These are phyloP conservation scores for Drosophila greeni DNA, from an alignment of 2,888 invertebrate species.

Conservation along the genomic window DNA sequence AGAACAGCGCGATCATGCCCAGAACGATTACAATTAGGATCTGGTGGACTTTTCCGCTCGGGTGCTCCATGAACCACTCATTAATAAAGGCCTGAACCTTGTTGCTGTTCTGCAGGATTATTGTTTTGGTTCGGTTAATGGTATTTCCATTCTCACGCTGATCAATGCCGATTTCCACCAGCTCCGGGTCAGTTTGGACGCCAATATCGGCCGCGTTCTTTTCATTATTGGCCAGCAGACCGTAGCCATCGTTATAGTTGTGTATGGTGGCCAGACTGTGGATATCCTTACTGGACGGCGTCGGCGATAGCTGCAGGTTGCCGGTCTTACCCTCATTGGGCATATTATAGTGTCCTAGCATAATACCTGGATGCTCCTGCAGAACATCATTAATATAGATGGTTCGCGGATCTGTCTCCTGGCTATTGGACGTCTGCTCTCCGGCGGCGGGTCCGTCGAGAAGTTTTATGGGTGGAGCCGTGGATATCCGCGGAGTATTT, in stretches of 20 bases:
- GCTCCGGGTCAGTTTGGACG: constrained; percentile 82
- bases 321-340: constrained; percentile 80
- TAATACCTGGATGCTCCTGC: constrained; percentile 75
- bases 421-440: constrained; percentile 61
- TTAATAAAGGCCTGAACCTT: constrained; percentile 75
- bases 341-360: constrained; percentile 85
- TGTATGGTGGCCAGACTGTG: constrained; percentile 76
- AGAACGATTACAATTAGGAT: constrained; percentile 84
- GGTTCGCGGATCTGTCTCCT: constrained; percentile 73
- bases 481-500: constrained; percentile 89
- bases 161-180: constrained; percentile 68
- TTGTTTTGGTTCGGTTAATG: constrained; percentile 79
- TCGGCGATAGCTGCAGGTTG: constrained; percentile 75
- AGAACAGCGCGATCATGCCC: constrained; percentile 85
- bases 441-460: constrained; percentile 86
- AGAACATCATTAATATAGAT: constrained; percentile 80
- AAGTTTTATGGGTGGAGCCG: constrained; percentile 85
- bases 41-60: constrained; percentile 86
- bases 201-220: constrained; percentile 78
- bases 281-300: constrained; percentile 64
- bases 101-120: constrained; percentile 73
- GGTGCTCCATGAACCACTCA: constrained; percentile 86
- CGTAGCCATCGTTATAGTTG: constrained; percentile 69
- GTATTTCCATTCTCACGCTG: constrained; percentile 54
- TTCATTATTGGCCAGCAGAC: constrained; percentile 62